Conservation (phyloP, 2,113 vertebrate genomes). For the Myrmecobius fasciatus region DNA sequence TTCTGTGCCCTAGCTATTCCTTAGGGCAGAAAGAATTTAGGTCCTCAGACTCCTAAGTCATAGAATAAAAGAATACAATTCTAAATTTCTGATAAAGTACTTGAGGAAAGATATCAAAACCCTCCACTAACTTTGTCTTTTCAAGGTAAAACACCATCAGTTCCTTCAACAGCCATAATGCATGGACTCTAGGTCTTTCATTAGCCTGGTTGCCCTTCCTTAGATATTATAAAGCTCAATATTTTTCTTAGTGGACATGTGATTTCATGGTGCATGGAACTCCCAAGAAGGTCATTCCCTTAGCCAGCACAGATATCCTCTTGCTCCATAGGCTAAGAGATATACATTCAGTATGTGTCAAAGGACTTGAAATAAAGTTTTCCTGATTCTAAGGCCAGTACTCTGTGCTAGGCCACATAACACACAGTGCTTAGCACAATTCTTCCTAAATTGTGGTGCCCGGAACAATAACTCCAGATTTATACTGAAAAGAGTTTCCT, state of each 20-base stretch:
- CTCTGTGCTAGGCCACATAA: not conserved
- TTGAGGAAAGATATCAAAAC: not conserved
- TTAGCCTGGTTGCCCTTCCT: not conserved
- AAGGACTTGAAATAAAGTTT: not conserved
- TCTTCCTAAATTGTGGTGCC: not conserved
- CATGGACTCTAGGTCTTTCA: not conserved
- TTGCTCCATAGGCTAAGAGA: not conserved
- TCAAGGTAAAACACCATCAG: not conserved
- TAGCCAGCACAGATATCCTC: not conserved
- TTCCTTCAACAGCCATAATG: not conserved
- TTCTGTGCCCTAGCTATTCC: not conserved
- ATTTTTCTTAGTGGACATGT: not conserved
- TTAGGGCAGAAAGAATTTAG: not conserved
- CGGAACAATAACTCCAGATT: not conserved
- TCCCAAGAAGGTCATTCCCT: not conserved
- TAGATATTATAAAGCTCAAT: not conserved
- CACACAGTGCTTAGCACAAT: not conserved
- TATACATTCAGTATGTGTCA: not conserved
- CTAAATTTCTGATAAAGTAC: not conserved
- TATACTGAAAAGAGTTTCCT: not conserved
- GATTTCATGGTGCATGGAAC: not conserved
- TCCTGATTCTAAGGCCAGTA: not conserved
- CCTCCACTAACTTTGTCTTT: not conserved
- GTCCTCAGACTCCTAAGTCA: not conserved
- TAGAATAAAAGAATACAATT: not conserved